phyloP scores from a whole-genome alignment of 2,888 invertebrate species.

The Petrolisthes manimaculis region DNA sequence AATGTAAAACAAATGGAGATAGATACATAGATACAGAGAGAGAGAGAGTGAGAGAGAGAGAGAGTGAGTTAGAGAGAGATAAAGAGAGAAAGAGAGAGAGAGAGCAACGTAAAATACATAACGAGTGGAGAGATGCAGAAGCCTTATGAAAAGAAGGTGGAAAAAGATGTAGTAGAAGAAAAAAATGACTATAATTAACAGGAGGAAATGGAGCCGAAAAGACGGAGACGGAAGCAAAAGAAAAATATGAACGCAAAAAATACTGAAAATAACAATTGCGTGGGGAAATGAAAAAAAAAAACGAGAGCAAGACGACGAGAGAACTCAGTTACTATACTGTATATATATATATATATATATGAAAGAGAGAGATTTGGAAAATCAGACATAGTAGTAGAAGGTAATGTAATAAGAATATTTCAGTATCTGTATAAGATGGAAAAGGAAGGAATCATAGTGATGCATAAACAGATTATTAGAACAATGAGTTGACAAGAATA shows the following conservation, averaged over 20 bases:
- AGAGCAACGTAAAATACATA: neutral
- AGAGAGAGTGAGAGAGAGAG: neutral
- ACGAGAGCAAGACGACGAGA: neutral
- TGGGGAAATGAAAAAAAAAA: neutral
- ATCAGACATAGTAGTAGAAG: neutral
- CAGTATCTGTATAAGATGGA: neutral
- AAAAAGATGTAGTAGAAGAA: neutral
- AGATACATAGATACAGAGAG: neutral
- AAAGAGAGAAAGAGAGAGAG: neutral
- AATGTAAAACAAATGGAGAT: neutral
- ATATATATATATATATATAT: neutral
- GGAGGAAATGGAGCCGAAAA: neutral
- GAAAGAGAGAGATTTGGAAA: neutral
- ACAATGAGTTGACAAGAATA: neutral
- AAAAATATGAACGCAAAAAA: too few species aligned
- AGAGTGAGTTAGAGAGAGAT: neutral
- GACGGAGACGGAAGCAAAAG: neutral
- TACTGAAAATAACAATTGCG: too few species aligned
- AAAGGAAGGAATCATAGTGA: neutral
- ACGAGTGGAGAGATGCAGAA: neutral
- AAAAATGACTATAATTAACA: neutral
- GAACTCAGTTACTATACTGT: slow-evolving; percentile 1
- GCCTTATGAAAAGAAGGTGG: neutral
- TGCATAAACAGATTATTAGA: neutral
- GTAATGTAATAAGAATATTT: too few species aligned